These are phyloP conservation scores for Pseudopipra pipra DNA, from an alignment of 2,113 vertebrate species.

Conservation along the genomic window DNA sequence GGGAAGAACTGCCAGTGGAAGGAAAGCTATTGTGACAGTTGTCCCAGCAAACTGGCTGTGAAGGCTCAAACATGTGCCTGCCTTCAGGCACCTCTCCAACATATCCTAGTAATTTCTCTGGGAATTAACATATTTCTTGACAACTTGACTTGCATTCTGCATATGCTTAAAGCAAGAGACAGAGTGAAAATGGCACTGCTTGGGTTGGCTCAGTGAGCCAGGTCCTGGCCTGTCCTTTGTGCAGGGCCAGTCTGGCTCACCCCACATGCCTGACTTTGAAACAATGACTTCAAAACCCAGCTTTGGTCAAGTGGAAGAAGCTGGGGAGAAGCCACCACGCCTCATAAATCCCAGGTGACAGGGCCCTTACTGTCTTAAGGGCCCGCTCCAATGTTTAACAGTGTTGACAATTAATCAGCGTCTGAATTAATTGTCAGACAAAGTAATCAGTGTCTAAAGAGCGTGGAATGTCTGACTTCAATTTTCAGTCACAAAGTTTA, in stretches of 20 bases:
- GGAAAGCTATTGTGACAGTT: not conserved
- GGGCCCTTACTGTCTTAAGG: not conserved
- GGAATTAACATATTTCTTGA: conserved; percentile 9
- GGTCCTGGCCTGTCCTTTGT: not conserved
- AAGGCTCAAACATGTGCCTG: not conserved
- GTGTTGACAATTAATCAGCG: not conserved
- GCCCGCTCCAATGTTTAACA: not conserved
- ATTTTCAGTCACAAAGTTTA: not conserved
- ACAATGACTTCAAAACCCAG: not conserved
- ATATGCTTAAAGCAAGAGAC: not conserved
- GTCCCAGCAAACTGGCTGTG: not conserved
- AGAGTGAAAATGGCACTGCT: not conserved
- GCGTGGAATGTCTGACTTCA: not conserved
- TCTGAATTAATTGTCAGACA: conserved; percentile 2
- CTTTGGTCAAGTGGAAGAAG: not conserved
- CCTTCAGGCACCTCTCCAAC: not conserved
- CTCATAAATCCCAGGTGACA: conserved; percentile 31
- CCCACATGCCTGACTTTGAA: not conserved
- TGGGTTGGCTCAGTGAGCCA: not conserved
- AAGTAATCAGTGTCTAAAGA: not conserved
- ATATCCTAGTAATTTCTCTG: not conserved
- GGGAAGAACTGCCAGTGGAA: not conserved
- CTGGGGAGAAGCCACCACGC: not conserved
- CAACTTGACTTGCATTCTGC: not conserved
- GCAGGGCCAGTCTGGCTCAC: not conserved